Percentiles rank a stretch among this genome's conserved stretches.
phyloP scores from a whole-genome alignment of 2,888 invertebrate species.

The Leucoma salicis region DNA sequence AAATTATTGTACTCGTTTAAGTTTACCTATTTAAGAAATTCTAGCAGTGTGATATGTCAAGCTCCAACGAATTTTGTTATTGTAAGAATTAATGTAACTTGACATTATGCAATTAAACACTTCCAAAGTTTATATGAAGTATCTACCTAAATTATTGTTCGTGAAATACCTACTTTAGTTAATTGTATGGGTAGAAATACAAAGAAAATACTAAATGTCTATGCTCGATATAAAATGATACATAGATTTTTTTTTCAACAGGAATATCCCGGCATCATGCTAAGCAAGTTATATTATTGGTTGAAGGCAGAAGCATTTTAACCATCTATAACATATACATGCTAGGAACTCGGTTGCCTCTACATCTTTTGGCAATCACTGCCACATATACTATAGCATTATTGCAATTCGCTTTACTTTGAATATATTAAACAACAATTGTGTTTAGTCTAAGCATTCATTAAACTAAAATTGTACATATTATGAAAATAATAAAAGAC shows the following conservation, averaged over 20 bases:
- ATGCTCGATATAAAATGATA: no score
- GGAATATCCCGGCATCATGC: constrained; percentile 43
- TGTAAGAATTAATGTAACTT: no score
- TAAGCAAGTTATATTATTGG: constrained; percentile 47
- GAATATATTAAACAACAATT: constrained; percentile 9
- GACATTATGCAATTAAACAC: no score
- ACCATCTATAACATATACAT: constrained; percentile 54
- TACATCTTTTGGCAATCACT: constrained; percentile 47
- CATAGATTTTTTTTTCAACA: constrained; percentile 37
- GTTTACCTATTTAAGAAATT: no score
- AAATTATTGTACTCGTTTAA: no score
- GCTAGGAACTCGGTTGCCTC: constrained; percentile 43
- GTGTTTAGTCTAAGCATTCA: not conserved
- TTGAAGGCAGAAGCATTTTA: constrained; percentile 47
- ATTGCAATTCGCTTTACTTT: constrained; percentile 53
- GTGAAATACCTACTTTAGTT: no score
- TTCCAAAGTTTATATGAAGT: no score
- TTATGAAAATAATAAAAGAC: constrained; percentile 5
- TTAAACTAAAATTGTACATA: constrained; percentile 5
- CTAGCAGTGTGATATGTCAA: no score
- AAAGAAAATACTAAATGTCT: no score
- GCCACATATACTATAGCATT: constrained; percentile 59
- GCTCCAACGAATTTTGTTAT: no score
- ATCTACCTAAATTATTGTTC: no score
- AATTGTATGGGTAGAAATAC: no score